phyloP scores from a whole-genome alignment of 2,888 invertebrate species.

The Drosophila kambysellisi region DNA sequence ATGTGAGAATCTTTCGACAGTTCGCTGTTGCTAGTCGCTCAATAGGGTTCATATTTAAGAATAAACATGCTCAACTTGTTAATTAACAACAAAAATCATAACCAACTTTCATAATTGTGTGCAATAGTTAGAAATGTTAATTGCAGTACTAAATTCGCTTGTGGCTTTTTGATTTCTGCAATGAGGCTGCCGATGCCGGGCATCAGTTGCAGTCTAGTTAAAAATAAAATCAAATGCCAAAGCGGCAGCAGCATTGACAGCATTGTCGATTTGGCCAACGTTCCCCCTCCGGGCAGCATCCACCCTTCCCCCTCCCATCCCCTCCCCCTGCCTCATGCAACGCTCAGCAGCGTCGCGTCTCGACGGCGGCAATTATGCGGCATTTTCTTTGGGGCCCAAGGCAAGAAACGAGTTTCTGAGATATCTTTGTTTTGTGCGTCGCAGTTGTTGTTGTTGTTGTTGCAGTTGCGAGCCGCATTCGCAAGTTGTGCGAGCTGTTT shows the following conservation, averaged over 20 bases:
- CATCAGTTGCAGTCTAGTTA: slow-evolving; percentile 69
- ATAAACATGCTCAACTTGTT: not conserved
- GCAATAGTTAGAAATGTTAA: slow-evolving; percentile 36
- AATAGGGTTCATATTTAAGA: not conserved
- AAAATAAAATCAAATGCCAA: slow-evolving; percentile 79
- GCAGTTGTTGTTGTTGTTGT: slow-evolving; percentile 21
- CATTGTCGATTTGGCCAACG: slow-evolving; percentile 73
- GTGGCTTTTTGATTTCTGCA: slow-evolving; percentile 3
- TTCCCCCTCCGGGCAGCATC: slow-evolving; percentile 14
- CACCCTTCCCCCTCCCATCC: not conserved
- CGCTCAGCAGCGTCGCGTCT: slow-evolving; percentile 31
- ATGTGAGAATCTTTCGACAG: not conserved
- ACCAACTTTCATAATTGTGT: slow-evolving; percentile 1
- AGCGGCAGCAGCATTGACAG: slow-evolving; percentile 74
- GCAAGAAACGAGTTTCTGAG: slow-evolving; percentile 72
- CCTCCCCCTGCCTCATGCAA: not conserved
- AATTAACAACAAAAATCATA: not conserved
- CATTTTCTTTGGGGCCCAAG: slow-evolving; percentile 70
- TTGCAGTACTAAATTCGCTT: slow-evolving; percentile 22
- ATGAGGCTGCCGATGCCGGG: slow-evolving; percentile 52
- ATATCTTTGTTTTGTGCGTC: slow-evolving; percentile 70
- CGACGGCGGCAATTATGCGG: slow-evolving; percentile 75
- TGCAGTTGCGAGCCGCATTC: slow-evolving; percentile 18
- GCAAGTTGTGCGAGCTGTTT: slow-evolving; percentile 14
- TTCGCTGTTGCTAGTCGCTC: not conserved